Evolutionary conservation across 2,797 vertebrate genomes (phyloP).

Genomic region (Austrolebias charrua): DNA sequence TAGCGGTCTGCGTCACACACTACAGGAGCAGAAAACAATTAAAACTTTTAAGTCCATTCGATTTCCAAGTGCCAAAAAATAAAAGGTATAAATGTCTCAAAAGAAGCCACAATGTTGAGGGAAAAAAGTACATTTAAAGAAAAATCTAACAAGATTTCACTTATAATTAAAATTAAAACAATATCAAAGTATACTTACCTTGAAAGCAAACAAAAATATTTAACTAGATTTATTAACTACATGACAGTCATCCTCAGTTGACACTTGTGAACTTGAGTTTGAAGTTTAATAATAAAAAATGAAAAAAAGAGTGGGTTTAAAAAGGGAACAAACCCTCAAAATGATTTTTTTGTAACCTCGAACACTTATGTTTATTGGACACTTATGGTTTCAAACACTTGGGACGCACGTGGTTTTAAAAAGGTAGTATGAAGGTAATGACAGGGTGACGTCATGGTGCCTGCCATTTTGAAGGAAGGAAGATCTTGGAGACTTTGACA

Average conservation of each 20-base stretch:
- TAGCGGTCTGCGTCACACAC: slow-evolving; percentile 9
- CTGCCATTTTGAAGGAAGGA: slow-evolving; percentile 61
- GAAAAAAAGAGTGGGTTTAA: slow-evolving; percentile 23
- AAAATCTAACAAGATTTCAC: slow-evolving; percentile 23
- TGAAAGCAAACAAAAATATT: slow-evolving; percentile 59
- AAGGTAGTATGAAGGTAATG: slow-evolving; percentile 44
- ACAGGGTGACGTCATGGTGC: slow-evolving; percentile 53
- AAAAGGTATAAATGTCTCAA: slow-evolving; percentile 11
- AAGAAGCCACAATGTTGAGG: slow-evolving; percentile 22
- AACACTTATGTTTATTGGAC: slow-evolving; percentile 54
- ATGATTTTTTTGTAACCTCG: slow-evolving; percentile 46
- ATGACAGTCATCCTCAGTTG: slow-evolving; percentile 18
- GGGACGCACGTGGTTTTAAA: slow-evolving; percentile 41
- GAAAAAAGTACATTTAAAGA: slow-evolving; percentile 20
- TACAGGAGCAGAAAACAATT: slow-evolving; percentile 17
- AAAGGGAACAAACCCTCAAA: slow-evolving; percentile 43
- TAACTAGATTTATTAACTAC: slow-evolving; percentile 35
- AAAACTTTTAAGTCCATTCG: neutral
- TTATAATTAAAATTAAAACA: slow-evolving; percentile 41
- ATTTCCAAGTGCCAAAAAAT: slow-evolving; percentile 24
- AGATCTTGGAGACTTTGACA: slow-evolving; percentile 64
- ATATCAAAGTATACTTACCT: slow-evolving; percentile 83
- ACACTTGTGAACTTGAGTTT: slow-evolving; percentile 10
- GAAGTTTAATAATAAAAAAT: slow-evolving; percentile 5
- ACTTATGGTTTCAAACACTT: slow-evolving; percentile 61